Conservation (phyloP, 2,113 vertebrate species). For the Pseudonaja textilis region DNA sequence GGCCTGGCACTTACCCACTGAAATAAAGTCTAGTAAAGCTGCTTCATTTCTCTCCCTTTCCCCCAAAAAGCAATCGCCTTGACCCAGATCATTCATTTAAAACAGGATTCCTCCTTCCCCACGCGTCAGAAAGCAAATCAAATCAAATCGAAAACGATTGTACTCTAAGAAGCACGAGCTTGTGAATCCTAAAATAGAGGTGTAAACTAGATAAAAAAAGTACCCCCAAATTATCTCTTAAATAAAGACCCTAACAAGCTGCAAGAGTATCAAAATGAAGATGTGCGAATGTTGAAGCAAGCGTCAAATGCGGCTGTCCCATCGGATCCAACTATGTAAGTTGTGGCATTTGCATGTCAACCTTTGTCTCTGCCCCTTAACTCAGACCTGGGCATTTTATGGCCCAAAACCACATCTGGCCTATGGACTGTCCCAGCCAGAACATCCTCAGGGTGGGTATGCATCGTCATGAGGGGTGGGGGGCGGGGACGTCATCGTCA, state of each 20-base stretch:
- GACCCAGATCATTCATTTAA: conserved; percentile 22
- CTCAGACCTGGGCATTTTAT: neutral
- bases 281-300: neutral
- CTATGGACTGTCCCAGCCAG: neutral
- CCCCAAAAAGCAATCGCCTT: conserved; percentile 15
- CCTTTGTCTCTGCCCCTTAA: neutral
- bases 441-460: neutral
- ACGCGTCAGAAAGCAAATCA: neutral
- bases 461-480: neutral
- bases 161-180: neutral
- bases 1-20: conserved; percentile 34
- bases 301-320: neutral
- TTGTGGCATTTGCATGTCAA: neutral
- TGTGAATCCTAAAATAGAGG: neutral
- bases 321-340: neutral
- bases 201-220: neutral
- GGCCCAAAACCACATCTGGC: neutral
- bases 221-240: neutral
- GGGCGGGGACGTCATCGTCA: rapidly evolving
- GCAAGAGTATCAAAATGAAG: neutral
- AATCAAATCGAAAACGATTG: neutral
- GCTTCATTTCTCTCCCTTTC: neutral
- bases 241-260: neutral
- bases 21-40: conserved; percentile 40
- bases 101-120: neutral